Percentiles rank a stretch among this genome's conserved stretches.
phyloP scores from a whole-genome alignment of 1,140 invertebrate species.

The Drosophila nannoptera region DNA sequence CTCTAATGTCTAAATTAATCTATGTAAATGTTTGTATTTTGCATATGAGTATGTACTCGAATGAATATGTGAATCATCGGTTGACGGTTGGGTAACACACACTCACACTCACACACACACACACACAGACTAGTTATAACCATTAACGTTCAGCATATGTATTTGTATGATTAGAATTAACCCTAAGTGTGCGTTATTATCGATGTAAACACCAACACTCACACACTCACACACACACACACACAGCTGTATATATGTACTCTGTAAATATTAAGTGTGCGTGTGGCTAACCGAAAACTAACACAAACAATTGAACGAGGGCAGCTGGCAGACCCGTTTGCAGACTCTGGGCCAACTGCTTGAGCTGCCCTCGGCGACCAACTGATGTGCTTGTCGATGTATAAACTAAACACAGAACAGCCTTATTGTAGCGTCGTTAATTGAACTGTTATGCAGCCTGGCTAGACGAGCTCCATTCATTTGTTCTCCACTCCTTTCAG shows the following conservation, averaged over 20 bases:
- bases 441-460: conserved; percentile 31
- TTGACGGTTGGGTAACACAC: conserved; percentile 1
- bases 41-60: conserved; percentile 19
- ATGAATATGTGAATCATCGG: conserved; percentile 11
- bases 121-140: neutral
- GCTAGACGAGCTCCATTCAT: conserved; percentile 10
- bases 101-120: neutral
- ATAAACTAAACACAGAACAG: conserved; percentile 35
- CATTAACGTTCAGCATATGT: conserved; percentile 2
- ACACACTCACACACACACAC: conserved; percentile 20
- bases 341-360: conserved; percentile 4
- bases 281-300: neutral
- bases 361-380: conserved; percentile 25
- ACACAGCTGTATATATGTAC: conserved; percentile 32
- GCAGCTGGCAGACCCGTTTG: neutral
- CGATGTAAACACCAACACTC: conserved; percentile 45
- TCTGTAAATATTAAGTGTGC: conserved; percentile 18
- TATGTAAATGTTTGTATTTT: conserved; percentile 59
- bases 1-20: conserved; percentile 36
- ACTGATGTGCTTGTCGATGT: conserved; percentile 63
- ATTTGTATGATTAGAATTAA: conserved; percentile 38
- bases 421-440: conserved; percentile 42
- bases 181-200: conserved; percentile 62
- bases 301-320: conserved; percentile 7
- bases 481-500: conserved; percentile 81